Percentiles rank a stretch among this genome's conserved stretches.
phyloP scores from a whole-genome alignment of 1,140 invertebrate genomes.

The Pachypeltis micranthus region DNA sequence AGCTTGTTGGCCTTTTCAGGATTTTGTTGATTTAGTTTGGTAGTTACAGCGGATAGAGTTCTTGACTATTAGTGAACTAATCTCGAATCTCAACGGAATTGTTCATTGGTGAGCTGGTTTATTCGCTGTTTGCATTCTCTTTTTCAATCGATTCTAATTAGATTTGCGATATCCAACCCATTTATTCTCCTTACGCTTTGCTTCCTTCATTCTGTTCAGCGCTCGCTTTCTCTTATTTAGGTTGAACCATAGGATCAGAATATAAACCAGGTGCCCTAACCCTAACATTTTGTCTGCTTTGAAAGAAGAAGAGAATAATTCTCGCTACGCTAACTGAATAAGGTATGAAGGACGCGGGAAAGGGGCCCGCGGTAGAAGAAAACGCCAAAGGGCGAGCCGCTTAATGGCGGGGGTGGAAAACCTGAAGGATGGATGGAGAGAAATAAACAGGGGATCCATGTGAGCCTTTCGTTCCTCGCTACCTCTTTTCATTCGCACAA shows the following conservation, averaged over 20 bases:
- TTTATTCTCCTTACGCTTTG: no score
- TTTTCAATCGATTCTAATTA: no score
- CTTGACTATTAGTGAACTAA: no score
- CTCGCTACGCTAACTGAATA: neutral
- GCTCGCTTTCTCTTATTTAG: no score
- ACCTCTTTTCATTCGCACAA: neutral
- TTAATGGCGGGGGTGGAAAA: neutral
- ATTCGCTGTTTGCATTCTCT: no score
- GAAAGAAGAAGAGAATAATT: neutral
- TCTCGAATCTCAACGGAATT: no score
- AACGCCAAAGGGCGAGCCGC: neutral
- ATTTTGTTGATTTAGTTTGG: no score
- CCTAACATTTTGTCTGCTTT: neutral
- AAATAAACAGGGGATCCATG: neutral
- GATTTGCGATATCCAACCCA: no score
- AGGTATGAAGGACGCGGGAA: neutral
- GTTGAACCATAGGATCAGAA: neutral
- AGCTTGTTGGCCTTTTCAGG: no score
- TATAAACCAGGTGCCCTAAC: neutral
- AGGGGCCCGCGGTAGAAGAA: neutral
- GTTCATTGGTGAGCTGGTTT: no score
- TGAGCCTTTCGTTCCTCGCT: neutral
- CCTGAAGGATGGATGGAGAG: neutral
- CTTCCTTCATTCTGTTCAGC: no score
- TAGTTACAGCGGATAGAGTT: no score